These are phyloP conservation scores for Rhagophthalmus giganteus DNA, from an alignment of 2,888 invertebrate genomes.

Conservation along the genomic window DNA sequence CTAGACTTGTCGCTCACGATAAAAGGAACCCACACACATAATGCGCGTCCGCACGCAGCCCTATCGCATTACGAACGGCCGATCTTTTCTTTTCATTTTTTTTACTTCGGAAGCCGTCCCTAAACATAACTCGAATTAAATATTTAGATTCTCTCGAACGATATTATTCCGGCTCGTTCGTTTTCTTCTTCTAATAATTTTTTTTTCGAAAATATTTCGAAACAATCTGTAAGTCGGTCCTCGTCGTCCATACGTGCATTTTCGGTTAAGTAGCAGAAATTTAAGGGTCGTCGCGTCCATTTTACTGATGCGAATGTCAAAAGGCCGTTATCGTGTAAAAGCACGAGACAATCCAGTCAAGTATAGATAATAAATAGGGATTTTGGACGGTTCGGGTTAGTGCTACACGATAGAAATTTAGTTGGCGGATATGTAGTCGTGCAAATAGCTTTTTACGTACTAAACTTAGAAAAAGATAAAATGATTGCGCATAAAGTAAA, in stretches of 20 bases:
- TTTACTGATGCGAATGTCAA: constrained; percentile 27
- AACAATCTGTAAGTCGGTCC: no score
- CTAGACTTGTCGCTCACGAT: constrained; percentile 11
- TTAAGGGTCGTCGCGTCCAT: constrained; percentile 13
- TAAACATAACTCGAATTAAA: constrained; percentile 10
- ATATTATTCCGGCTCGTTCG: not conserved
- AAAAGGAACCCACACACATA: constrained; percentile 7
- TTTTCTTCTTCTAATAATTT: no score
- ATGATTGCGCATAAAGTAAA: no score
- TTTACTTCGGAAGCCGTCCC: constrained; percentile 6
- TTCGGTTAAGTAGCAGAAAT: no score
- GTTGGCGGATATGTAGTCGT: no score
- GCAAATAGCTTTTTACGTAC: no score
- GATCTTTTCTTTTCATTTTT: no score
- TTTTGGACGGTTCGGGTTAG: constrained; percentile 16
- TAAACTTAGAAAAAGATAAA: no score
- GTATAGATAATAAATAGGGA: constrained; percentile 33
- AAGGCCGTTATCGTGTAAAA: constrained; percentile 27
- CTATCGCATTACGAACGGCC: constrained; percentile 8
- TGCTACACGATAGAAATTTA: not conserved
- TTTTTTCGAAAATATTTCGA: no score
- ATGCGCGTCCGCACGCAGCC: constrained; percentile 11
- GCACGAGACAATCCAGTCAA: constrained; percentile 26
- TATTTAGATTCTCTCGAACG: constrained; percentile 8
- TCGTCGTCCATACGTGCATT: no score